A percentile compares a stretch with the other conserved stretches of the same genome.
Conservation (phyloP, 2,888 invertebrate genomes). For the Ischnura elegans region DNA sequence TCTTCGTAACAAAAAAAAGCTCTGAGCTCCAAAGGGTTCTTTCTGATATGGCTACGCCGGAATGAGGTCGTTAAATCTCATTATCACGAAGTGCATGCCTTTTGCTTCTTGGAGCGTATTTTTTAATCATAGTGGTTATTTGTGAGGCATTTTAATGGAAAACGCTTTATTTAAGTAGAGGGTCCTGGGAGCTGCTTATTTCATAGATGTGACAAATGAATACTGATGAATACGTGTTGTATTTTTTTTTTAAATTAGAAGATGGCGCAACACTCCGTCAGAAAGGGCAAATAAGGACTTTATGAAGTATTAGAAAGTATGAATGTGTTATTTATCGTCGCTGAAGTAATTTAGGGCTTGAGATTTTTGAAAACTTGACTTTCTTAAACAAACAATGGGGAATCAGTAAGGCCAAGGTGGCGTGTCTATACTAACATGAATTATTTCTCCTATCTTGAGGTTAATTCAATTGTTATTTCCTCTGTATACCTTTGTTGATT, state of each 20-base stretch:
- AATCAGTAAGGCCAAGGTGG: not conserved
- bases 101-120: not conserved
- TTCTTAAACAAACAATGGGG: not conserved
- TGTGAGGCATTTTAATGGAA: not conserved
- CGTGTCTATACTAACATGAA: too few relatives aligned
- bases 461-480: too few relatives aligned
- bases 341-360: not conserved
- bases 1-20: not conserved
- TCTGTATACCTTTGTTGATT: too few relatives aligned
- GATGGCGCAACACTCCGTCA: not conserved
- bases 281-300: not conserved
- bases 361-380: not conserved
- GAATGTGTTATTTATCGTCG: not conserved
- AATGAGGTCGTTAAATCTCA: not conserved
- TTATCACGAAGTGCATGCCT: not conserved
- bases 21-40: not conserved
- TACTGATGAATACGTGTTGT: not conserved
- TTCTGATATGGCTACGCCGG: not conserved
- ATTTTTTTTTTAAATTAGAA: not conserved
- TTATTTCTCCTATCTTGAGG: too few relatives aligned
- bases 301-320: not conserved
- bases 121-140: not conserved
- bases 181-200: not conserved
- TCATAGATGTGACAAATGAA: not conserved
- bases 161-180: not conserved